These are phyloP conservation scores for Parasteatoda tepidariorum DNA, from an alignment of 1,140 invertebrate species.

Conservation along the genomic window DNA sequence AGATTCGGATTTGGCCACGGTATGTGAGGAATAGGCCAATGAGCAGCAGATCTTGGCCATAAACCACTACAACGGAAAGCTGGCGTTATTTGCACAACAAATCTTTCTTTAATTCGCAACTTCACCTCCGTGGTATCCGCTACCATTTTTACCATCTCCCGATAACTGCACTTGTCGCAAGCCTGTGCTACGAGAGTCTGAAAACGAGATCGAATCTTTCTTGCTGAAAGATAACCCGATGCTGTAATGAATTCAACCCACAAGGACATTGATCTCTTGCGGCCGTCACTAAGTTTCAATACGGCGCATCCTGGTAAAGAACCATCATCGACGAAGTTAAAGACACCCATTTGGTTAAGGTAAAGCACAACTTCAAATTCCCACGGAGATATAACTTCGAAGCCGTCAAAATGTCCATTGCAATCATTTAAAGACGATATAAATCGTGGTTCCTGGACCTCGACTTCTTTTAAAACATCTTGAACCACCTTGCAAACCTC, in stretches of 20 bases:
- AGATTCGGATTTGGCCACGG: conserved; percentile 95
- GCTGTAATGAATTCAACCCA: conserved; percentile 98
- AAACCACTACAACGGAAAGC: conserved; percentile 93
- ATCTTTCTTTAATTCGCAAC: conserved; percentile 85
- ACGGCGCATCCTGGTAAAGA: conserved; percentile 93
- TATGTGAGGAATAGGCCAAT: conserved; percentile 92
- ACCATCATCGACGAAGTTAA: conserved; percentile 96
- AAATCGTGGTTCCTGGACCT: conserved; percentile 95
- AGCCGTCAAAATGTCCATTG: conserved; percentile 87
- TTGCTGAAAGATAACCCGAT: conserved; percentile 89
- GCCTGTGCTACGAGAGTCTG: conserved; percentile 93
- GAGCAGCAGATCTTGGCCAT: conserved; percentile 93
- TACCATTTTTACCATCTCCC: conserved; percentile 92
- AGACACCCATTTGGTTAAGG: conserved; percentile 95
- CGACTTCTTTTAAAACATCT: conserved; percentile 95
- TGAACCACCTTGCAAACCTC: conserved; percentile 95
- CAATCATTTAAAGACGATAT: conserved; percentile 91
- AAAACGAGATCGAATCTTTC: conserved; percentile 92
- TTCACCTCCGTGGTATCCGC: conserved; percentile 91
- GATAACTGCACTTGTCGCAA: conserved; percentile 90
- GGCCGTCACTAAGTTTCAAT: conserved; percentile 83
- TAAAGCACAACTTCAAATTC: conserved; percentile 96
- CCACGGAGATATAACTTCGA: conserved; percentile 85
- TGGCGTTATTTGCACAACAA: conserved; percentile 88
- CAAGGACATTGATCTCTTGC: conserved; percentile 94